phyloP scores from a whole-genome alignment of 1,140 invertebrate genomes.

The Tetramorium alpestre region DNA sequence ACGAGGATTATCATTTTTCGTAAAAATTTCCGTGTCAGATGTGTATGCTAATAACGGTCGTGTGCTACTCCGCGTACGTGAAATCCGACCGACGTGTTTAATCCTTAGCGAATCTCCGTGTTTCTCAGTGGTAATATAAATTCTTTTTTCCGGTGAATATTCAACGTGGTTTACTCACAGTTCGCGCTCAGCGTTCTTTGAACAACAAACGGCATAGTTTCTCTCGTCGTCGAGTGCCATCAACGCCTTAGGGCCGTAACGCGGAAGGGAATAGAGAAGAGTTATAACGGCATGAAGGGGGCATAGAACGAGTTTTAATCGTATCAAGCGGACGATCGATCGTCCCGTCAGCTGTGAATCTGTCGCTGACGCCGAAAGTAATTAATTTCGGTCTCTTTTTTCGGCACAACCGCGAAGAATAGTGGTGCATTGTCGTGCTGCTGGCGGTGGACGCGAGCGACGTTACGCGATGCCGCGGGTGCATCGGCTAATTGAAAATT shows the following conservation, averaged over 20 bases:
- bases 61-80: neutral
- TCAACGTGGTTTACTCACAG: conserved; percentile 14
- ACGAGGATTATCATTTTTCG: conserved; percentile 26
- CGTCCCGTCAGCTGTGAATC: conserved; percentile 41
- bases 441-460: neutral
- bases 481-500: conserved; percentile 81
- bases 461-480: conserved; percentile 50
- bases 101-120: conserved; percentile 15
- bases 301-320: conserved; percentile 64
- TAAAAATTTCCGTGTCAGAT: conserved; percentile 4
- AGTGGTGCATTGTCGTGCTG: conserved; percentile 50
- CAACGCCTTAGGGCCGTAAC: conserved; percentile 30
- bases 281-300: neutral
- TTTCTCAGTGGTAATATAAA: conserved; percentile 46
- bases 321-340: conserved; percentile 66
- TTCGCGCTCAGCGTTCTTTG: neutral
- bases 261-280: neutral
- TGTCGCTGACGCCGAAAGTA: conserved; percentile 72
- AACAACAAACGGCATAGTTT: conserved; percentile 53
- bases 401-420: conserved; percentile 55
- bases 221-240: conserved; percentile 8
- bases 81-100: conserved; percentile 25
- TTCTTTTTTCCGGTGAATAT: conserved; percentile 55
- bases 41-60: neutral
- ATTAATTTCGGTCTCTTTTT: conserved; percentile 71